A percentile compares a stretch with the other conserved stretches of the same genome.
These are phyloP conservation scores for Parambassis ranga DNA, from an alignment of 2,797 vertebrate species.

Conservation along the genomic window DNA sequence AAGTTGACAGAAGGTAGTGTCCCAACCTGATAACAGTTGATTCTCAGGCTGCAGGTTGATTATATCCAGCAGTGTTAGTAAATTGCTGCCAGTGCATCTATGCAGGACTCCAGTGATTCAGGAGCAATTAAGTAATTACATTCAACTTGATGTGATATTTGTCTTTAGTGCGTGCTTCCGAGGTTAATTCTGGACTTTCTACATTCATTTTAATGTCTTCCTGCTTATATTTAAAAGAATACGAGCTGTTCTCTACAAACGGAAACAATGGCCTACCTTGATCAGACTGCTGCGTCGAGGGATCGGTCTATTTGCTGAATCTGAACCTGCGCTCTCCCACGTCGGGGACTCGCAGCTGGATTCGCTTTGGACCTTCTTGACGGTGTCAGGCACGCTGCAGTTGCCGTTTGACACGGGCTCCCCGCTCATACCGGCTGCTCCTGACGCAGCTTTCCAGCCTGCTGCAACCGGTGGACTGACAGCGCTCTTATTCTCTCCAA, in stretches of 20 bases:
- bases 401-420: constrained; percentile 88
- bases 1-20: constrained; percentile 8
- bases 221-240: not conserved
- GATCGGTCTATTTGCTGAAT: constrained; percentile 48
- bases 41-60: constrained; percentile 2
- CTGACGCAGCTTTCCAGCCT: constrained; percentile 77
- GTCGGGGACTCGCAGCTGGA: constrained; percentile 64
- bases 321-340: constrained; percentile 76
- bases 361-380: constrained; percentile 43
- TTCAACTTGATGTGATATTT: not conserved
- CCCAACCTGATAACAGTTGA: not conserved
- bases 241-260: not conserved
- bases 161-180: not conserved
- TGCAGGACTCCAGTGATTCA: not conserved
- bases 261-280: constrained; percentile 79
- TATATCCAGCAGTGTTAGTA: not conserved
- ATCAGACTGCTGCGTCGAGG: constrained; percentile 94
- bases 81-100: not conserved
- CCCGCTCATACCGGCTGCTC: constrained; percentile 67
- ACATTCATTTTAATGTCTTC: not conserved
- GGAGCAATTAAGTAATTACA: too few species aligned
- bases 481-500: constrained; percentile 75
- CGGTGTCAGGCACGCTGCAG: constrained; percentile 74
- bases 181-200: not conserved
- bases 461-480: constrained; percentile 80